Base-by-base conservation (phyloP, 2,113 vertebrate species). In the Hepsetus odoe region DNA sequence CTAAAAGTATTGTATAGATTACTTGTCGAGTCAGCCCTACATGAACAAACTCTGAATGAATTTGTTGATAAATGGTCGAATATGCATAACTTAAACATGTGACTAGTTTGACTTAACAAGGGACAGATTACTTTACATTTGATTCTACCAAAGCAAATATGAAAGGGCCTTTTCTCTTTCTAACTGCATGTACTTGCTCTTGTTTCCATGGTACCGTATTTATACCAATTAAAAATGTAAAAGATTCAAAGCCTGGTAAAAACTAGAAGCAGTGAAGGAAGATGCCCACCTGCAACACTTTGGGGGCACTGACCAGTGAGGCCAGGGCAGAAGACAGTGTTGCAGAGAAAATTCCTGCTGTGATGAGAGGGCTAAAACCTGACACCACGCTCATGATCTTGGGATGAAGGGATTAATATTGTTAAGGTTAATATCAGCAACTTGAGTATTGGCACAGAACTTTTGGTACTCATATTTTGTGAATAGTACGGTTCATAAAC, bases 251-350 rank as follows among this genome's bases (percentile, higher is more conserved):
- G 38, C 4, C 7, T 55, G 3, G 46, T 26, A 35, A 58, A 20
- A 18, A 9, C 11, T n/a, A 28, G 26, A 46, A 24, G 24, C 1
- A 26, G 14, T 9, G 51, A 22, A n/a, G 26, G 6, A 18, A 56
- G 30, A 4, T 0, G 2, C 89, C 88, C 87, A 97, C 98, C 95
- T 99, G 98, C 82, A 99, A 99, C 71, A 99, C 96, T 88, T 99
- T 99, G 1, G 97, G 98, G 3, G 98, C 98, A 49, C 98, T 99
- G 89, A 99, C 98, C 74, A 99, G 92, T 30, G 98, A 99, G 33
- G 98, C 98, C 87, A 99, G 87, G n/a, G 98, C 98, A 40, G 98
- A 99, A 32, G 98, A 99, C 28, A 99, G 90, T 0, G 98, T 99
- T 35, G 98, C 98, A 49, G 98, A 99, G 89, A 99, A 99, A 87